Evolutionary conservation across 2,113 vertebrate genomes (phyloP), one percentile per base, ranked within the genome.

Genomic region (Brachypodius melanocephalos): DNA sequence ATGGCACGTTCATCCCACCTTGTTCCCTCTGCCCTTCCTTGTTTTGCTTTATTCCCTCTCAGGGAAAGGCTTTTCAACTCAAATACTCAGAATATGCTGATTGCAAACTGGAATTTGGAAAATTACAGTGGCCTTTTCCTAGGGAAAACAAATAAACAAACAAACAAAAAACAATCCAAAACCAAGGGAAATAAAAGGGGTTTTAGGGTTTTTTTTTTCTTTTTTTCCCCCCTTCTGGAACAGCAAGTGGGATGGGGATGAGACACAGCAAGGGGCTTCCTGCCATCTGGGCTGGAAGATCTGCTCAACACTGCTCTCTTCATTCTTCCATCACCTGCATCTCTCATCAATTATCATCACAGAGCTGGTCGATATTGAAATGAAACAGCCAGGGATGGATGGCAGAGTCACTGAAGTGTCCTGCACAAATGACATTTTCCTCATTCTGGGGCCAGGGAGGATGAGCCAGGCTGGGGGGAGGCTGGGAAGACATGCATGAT

Each of bases 311-410:
- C 22, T 91, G 67, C 75, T 51, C 36, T 78, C 68, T 85, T 91
- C 73, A 74, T 46, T 86, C 29, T 76, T 95, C 43, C 79, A 72
- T 91, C 88, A 49, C 71, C 69, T 95, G 66, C 54, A 59, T 82
- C 76, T 88, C 62, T 89, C 68, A 43, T 76, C 81, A 90, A 63
- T 96, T 88, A 76, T n/a, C 63, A 65, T 81, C 66, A 18, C 11
- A 24, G 57, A 73, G 31, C 71, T 40, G 67, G 95, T 86, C 54
- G 4, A 91, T 96, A 97, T 96, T 89, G 62, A 94, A 96, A 95
- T 93, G 69, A 88, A 97, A 96, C 52, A 68, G 61, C 54, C 12
- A 22, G 61, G 57, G 40, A 93, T 24, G 76, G n/a, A 96, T 49
- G 65, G 49, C 40, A n/a, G 86, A 83, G 77, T 69, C 34, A 45